Base-by-base conservation (phyloP, 2,888 invertebrate species). In the Orthosia gracilis region DNA sequence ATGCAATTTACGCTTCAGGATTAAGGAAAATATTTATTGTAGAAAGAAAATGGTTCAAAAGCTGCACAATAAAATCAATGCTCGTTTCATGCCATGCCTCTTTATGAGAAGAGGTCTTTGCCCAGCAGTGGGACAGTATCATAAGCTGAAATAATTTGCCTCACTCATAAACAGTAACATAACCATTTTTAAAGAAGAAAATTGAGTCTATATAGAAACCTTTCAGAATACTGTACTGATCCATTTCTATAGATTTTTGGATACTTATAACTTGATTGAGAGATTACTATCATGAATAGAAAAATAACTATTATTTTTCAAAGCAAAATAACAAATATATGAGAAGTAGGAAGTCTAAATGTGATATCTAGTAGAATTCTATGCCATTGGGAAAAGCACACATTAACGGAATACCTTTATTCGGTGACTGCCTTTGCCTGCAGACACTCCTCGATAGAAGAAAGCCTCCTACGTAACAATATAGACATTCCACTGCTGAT, bases 321-420 rank as follows among this genome's bases (percentile, higher is more conserved):
- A 78, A 78, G 50, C 50, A 78, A 78, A 70, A 13, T 57, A 76
- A 76, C 55, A 78, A 76, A 62, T 31, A 18, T 17, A 76, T 57
- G 55, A 57, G 13, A 62, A 57, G n/a, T 5, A 71, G 17, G 71
- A 11, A 77, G 26, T 18, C 69, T 78, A 76, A 0, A 0, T 67
- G 21, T 78, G 76, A 78, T 45, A 50, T 62, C 61, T 71, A 71
- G 52, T 61, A 73, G 70, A 72, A 47, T 54, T 61, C 70, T 73
- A 73, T 70, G 70, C 50, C 59, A 54, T 70, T 70, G 52, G 72
- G 69, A 73, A 15, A 73, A 70, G 70, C 70, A 13, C 50, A 72
- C 47, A 61, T 21, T 58, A 17, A 71, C 12, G 13, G 5, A 54
- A 18, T 70, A 70, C 72, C 71, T 73, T 61, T 54, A 12, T n/a